Evolutionary conservation across 2,797 vertebrate genomes (phyloP).

Genomic region (Gambelia wislizenii): DNA sequence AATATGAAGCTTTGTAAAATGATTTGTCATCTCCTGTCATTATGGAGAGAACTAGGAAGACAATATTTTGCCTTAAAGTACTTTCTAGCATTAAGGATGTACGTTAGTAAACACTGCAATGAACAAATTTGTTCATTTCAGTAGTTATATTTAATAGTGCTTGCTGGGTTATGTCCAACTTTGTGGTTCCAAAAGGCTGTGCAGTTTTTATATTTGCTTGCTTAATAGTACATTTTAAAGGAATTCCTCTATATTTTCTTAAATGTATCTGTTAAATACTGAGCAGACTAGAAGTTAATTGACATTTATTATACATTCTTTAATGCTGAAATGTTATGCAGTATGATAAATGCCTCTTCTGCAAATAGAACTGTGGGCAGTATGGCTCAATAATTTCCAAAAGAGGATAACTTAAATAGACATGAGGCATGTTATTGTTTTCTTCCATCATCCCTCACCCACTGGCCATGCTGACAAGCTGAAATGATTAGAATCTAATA

Average conservation of each 20-base stretch:
- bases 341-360: neutral
- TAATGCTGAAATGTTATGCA: neutral
- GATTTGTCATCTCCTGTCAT: neutral
- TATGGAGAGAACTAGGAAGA: neutral
- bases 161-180: neutral
- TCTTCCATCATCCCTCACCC: neutral
- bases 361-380: neutral
- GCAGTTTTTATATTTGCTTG: neutral
- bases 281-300: neutral
- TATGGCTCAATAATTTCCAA: neutral
- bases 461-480: neutral
- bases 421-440: neutral
- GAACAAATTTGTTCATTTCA: neutral
- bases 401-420: neutral
- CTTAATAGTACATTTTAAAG: conserved; percentile 32
- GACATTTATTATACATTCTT: neutral
- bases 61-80: neutral
- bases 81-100: neutral
- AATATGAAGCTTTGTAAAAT: neutral
- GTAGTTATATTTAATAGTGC: neutral
- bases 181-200: conserved; percentile 19
- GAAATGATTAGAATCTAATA: neutral
- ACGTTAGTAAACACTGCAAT: neutral
- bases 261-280: conserved; percentile 33
- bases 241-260: conserved; percentile 18